A percentile compares a stretch with the other conserved stretches of the same genome.
These are phyloP conservation scores for Artemia sp. DNA, from an alignment of 2,888 invertebrate species.

Conservation along the genomic window DNA sequence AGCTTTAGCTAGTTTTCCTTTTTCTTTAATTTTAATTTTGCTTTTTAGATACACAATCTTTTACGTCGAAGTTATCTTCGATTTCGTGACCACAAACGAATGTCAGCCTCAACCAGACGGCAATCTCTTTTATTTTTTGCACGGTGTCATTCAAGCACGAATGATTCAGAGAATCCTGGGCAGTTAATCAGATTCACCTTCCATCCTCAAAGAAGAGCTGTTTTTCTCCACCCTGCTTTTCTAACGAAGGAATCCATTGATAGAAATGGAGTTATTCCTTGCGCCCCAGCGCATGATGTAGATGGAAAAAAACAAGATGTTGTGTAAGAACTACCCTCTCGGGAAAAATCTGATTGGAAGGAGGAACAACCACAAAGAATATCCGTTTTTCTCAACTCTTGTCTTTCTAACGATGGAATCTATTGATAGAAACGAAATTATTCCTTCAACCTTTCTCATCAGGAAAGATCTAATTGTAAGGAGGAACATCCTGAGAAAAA, in stretches of 20 bases:
- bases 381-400: background rate
- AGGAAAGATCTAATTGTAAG: no score
- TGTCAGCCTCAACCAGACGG: slow-evolving; percentile 6
- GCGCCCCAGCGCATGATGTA: no score
- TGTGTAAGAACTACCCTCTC: no score
- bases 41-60: slow-evolving; percentile 6
- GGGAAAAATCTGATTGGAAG: no score
- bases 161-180: background rate
- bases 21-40: background rate
- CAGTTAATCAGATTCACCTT: slow-evolving; percentile 9
- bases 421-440: background rate
- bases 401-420: background rate
- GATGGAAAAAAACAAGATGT: no score
- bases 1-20: background rate
- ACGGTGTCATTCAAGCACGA: background rate
- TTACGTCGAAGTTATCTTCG: background rate
- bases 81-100: background rate
- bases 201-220: slow-evolving; percentile 3
- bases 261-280: background rate
- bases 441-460: background rate
- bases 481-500: background rate
- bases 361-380: background rate
- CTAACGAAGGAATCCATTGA: background rate
- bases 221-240: background rate
- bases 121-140: slow-evolving; percentile 6